A percentile compares a stretch with the other conserved stretches of the same genome.
Conservation (phyloP, 1,140 invertebrate species). For the Scylla paramamosain region DNA sequence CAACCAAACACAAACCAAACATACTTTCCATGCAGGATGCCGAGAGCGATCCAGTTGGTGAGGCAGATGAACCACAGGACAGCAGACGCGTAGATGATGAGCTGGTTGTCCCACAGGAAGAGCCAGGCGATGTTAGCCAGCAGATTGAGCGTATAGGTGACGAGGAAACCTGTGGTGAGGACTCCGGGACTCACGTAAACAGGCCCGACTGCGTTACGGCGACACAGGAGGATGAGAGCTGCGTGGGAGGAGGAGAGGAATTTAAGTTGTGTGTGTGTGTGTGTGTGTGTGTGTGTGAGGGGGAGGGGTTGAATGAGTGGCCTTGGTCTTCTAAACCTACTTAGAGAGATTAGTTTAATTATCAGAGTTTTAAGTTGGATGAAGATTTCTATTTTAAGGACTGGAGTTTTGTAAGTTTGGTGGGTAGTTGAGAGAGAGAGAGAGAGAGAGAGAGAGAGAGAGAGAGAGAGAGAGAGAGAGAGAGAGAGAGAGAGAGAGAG, state of each 20-base stretch:
- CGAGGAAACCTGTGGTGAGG: constrained; percentile 58
- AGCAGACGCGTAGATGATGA: constrained; percentile 60
- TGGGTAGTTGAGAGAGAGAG: background rate
- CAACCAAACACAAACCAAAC: too few species aligned
- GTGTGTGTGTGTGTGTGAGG: background rate
- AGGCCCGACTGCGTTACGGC: constrained; percentile 67
- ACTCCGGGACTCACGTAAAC: constrained; percentile 55
- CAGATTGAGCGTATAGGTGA: constrained; percentile 67
- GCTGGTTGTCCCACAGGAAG: constrained; percentile 63
- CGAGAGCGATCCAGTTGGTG: constrained; percentile 69
- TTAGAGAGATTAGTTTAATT: too few species aligned
- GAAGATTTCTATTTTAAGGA: too few species aligned
- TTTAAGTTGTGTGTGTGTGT: background rate
- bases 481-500: background rate
- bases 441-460: constrained; percentile 39
- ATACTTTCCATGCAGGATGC: constrained; percentile 59
- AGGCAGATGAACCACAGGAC: constrained; percentile 65
- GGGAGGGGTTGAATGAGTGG: background rate
- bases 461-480: constrained; percentile 29
- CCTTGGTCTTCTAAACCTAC: too few species aligned
- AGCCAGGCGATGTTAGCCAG: constrained; percentile 68
- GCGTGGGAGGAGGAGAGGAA: background rate
- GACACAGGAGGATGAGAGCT: constrained; percentile 65
- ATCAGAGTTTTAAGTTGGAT: too few species aligned
- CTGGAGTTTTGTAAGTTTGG: too few species aligned